These are phyloP conservation scores for Thermophis baileyi DNA, from an alignment of 2,113 vertebrate species.

Conservation along the genomic window DNA sequence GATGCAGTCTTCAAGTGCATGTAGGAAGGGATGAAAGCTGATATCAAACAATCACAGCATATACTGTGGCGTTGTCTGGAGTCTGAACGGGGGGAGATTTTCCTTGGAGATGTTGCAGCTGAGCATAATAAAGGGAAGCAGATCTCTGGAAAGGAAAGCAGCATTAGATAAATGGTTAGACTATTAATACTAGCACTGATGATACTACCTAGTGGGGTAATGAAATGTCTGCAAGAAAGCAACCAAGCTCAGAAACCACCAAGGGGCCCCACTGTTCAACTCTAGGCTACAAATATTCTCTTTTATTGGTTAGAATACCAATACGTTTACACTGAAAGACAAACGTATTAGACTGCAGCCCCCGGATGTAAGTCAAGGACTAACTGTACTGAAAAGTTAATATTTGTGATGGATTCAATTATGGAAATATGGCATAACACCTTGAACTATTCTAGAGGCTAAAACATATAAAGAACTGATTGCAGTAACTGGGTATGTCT, in stretches of 20 bases:
- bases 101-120: background rate
- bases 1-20: background rate
- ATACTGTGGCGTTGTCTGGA: background rate
- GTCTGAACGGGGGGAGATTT: background rate
- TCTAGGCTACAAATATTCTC: background rate
- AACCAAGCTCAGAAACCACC: background rate
- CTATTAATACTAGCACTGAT: background rate
- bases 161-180: background rate
- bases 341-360: background rate
- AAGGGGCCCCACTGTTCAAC: background rate
- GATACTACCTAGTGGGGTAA: background rate
- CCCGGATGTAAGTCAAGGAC: background rate
- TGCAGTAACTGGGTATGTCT: too few species aligned
- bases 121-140: conserved; percentile 11
- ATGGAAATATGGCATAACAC: background rate
- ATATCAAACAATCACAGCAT: conserved; percentile 1
- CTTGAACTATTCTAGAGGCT: too few species aligned
- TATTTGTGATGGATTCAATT: background rate
- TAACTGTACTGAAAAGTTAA: background rate
- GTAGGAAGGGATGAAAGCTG: background rate
- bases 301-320: background rate
- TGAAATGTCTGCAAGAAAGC: background rate
- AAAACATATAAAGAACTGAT: too few species aligned
- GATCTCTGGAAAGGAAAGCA: background rate
- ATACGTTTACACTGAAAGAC: too few species aligned